These are phyloP conservation scores for Parthenolecanium corni DNA, from an alignment of 2,888 invertebrate genomes.

Conservation along the genomic window DNA sequence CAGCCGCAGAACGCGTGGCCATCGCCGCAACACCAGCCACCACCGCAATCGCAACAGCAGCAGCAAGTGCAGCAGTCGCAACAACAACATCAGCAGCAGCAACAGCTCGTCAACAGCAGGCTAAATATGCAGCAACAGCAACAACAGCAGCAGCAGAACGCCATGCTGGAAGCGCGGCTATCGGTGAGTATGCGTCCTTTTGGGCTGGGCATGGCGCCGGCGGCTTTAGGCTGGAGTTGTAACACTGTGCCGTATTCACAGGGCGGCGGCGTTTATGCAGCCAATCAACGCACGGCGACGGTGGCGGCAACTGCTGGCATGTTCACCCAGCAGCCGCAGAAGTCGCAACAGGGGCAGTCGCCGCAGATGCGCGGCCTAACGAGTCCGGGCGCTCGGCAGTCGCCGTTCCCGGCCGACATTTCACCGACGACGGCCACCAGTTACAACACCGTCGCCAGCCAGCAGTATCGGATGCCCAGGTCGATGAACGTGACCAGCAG, in stretches of 20 bases:
- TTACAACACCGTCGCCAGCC: conserved; percentile 38
- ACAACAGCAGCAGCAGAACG: conserved; percentile 64
- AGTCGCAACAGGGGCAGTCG: conserved; percentile 32
- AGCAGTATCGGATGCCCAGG: conserved; percentile 48
- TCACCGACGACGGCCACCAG: conserved; percentile 36
- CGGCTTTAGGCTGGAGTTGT: background rate
- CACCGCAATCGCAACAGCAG: conserved; percentile 38
- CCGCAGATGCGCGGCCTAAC: conserved; percentile 40
- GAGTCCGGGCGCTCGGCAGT: conserved; percentile 46
- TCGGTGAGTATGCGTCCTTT: conserved; percentile 48
- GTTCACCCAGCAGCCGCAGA: conserved; percentile 34
- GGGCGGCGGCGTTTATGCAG: conserved; percentile 4
- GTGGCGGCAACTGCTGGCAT: conserved; percentile 33
- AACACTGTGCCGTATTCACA: background rate
- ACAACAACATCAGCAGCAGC: conserved; percentile 39
- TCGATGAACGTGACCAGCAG: conserved; percentile 44
- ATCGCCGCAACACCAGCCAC: conserved; percentile 33
- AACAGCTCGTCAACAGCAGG: conserved; percentile 37
- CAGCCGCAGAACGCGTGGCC: conserved; percentile 33
- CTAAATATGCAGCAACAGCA: conserved; percentile 58
- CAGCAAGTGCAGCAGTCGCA: conserved; percentile 40
- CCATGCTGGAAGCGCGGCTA: conserved; percentile 77
- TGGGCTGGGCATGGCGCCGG: background rate
- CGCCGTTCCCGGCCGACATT: conserved; percentile 44
- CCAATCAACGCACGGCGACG: conserved; percentile 16